Evolutionary conservation across 1,140 invertebrate species (phyloP), one percentile per base, ranked within the genome.

Genomic region (Anastrepha obliqua): DNA sequence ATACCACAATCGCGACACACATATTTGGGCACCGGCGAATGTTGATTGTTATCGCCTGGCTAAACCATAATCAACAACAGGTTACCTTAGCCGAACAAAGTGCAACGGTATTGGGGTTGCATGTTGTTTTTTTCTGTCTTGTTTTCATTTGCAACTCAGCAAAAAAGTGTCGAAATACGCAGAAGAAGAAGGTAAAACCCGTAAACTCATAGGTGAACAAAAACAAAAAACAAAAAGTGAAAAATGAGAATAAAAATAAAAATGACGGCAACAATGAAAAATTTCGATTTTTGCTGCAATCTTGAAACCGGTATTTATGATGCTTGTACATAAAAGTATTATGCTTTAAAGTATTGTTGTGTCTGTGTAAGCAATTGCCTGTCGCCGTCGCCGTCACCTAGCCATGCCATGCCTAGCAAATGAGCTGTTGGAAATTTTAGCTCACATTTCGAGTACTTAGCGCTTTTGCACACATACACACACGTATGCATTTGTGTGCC

Each of bases 51-150:
- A 81, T 81, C 74, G 74, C 17, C 47, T 55, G n/a, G 9, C 47
- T 81, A 58, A 70, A 70, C 67, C 15, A 17, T 15, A 81, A 29
- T 81, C 51, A 58, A 81, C 74, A 51, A 58, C 51, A 81, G 74
- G 51, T 81, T 81, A 81, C 44, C 74, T 29, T 3, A 55, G 47
- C 51, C 74, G 47, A 55, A 55, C 47, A 81, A 81, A 81, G 74
- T 81, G 74, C 74, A 81, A 81, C 47, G 74, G 47, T 81, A 81
- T 81, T 81, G 74, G 44, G 74, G 74, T 81, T 81, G 74, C 74
- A 58, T 29, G 47, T 81, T 81, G 47, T 20, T 11, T 51, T 55
- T 20, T 51, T 8, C 29, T 29, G 29, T 29, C 29, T 29, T 29
- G 70, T 51, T 8, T 55, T 81, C 55, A 81, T 81, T 58, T 81